Evolutionary conservation across 2,113 vertebrate genomes (phyloP).

Genomic region (Malurus elegans): DNA sequence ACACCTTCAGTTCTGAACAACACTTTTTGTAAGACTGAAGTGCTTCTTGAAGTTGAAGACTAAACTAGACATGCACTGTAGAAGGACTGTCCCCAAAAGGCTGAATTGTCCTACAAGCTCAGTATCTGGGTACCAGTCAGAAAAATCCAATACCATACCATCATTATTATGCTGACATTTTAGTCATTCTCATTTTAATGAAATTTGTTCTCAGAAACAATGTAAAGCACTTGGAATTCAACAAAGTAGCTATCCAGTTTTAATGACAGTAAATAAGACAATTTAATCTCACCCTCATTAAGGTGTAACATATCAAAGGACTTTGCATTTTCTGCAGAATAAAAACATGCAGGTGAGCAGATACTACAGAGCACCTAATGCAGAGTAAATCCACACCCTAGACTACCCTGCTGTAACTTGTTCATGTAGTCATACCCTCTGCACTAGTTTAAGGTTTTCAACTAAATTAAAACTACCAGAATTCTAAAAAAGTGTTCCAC

Average conservation of each 20-base stretch:
- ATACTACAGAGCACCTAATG: not conserved
- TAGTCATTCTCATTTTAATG: not conserved
- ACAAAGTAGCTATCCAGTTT: not conserved
- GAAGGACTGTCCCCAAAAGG: not conserved
- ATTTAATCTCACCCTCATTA: not conserved
- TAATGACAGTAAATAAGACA: not conserved
- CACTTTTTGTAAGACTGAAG: not conserved
- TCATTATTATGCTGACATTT: not conserved
- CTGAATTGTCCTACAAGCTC: not conserved
- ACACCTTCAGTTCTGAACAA: not conserved
- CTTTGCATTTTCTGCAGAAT: not conserved
- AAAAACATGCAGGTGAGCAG: not conserved
- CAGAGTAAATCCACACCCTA: constrained; percentile 5
- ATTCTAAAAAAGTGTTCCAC: not conserved
- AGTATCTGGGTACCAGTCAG: not conserved
- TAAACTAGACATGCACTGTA: not conserved
- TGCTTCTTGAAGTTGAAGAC: not conserved
- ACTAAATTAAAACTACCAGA: not conserved
- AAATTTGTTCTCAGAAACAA: not conserved
- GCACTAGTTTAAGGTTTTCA: not conserved
- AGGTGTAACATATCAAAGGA: not conserved
- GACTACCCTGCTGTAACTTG: constrained; percentile 29
- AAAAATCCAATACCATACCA: not conserved
- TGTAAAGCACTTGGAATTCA: not conserved
- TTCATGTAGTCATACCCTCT: not conserved